Conservation (phyloP, 2,888 invertebrate genomes). For the Exephanes ischioxanthus region DNA sequence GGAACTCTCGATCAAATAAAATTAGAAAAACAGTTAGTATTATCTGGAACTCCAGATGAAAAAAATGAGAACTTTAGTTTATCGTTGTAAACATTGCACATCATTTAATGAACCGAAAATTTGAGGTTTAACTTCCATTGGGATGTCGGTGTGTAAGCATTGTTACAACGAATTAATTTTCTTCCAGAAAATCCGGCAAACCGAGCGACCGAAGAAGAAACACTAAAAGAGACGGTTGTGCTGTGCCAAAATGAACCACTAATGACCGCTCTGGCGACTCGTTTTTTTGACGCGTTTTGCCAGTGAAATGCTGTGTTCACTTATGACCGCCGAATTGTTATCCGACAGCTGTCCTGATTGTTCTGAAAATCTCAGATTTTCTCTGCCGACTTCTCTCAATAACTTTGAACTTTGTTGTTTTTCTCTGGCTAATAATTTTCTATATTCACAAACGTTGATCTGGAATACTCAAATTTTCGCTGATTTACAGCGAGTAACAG, state of each 20-base stretch:
- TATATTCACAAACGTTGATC: too few species aligned
- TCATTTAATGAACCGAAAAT: not conserved
- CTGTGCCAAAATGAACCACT: not conserved
- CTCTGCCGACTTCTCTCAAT: too few species aligned
- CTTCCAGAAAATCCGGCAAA: not conserved
- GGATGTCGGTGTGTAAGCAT: not conserved
- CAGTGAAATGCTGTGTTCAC: too few species aligned
- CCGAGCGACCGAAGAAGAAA: not conserved
- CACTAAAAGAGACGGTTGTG: not conserved
- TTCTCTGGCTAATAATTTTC: too few species aligned
- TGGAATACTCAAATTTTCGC: too few species aligned
- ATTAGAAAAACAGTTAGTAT: too few species aligned
- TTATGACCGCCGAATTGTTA: too few species aligned
- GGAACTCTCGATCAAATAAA: not conserved
- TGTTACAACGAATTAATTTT: constrained; percentile 25
- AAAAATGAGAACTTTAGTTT: not conserved
- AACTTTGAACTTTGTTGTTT: too few species aligned
- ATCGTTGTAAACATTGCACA: not conserved
- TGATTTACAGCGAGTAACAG: too few species aligned
- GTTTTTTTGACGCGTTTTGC: too few species aligned
- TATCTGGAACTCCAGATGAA: not conserved
- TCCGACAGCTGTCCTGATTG: too few species aligned
- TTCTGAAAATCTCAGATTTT: too few species aligned
- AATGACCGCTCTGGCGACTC: not conserved
- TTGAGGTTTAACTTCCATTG: not conserved